phyloP scores from a whole-genome alignment of 1,140 invertebrate genomes.

The Daktulosphaira vitifoliae region DNA sequence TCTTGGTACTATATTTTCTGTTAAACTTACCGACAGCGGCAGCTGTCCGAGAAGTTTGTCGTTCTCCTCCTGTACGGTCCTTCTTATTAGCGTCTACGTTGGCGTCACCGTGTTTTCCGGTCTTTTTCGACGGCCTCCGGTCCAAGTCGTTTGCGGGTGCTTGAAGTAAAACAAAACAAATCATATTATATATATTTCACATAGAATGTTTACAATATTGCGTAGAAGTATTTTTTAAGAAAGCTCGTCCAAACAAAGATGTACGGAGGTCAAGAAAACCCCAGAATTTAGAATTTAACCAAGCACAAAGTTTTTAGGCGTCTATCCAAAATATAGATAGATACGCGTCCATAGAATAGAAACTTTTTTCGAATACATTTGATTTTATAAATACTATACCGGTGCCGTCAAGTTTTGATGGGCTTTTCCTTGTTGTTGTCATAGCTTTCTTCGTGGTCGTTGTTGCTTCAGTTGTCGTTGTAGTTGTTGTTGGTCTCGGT shows the following conservation, averaged over 20 bases:
- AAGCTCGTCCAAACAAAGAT: neutral
- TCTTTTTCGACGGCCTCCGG: slow-evolving; percentile 11
- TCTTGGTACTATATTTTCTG: neutral
- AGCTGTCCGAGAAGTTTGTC: slow-evolving; percentile 5
- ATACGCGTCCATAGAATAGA: too few species aligned
- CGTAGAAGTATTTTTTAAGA: too few species aligned
- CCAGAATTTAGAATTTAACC: neutral
- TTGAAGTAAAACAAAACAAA: neutral
- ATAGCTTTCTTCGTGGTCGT: neutral
- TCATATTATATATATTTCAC: too few species aligned
- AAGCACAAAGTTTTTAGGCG: neutral
- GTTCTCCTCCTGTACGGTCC: neutral
- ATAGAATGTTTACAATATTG: too few species aligned
- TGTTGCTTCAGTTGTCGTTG: neutral
- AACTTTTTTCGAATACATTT: too few species aligned
- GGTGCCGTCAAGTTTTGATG: neutral
- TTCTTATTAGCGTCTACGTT: neutral
- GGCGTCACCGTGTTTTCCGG: slow-evolving; percentile 24
- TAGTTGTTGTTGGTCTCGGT: neutral
- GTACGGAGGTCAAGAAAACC: neutral
- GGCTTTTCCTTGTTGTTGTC: neutral
- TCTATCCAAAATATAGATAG: too few species aligned
- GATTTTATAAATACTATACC: neutral
- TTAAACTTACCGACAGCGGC: slow-evolving; percentile 17
- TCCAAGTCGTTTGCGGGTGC: slow-evolving; percentile 14